Percentiles rank a stretch among this genome's conserved stretches.
These are phyloP conservation scores for Motacilla alba DNA, from an alignment of 2,113 vertebrate species.

Conservation along the genomic window DNA sequence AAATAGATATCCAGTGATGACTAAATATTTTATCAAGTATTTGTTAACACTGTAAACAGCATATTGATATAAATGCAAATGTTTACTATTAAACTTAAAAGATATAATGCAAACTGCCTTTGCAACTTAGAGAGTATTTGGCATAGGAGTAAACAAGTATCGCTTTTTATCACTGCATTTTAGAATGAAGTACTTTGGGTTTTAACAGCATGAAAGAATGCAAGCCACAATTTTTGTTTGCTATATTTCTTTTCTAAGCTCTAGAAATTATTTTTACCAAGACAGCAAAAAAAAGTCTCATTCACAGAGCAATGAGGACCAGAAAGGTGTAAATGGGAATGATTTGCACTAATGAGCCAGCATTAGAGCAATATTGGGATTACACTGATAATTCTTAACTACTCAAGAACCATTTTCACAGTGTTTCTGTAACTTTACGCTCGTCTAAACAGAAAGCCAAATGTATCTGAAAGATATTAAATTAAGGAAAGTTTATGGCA, in stretches of 20 bases:
- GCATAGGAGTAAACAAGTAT: neutral
- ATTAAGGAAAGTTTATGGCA: neutral
- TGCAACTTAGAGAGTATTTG: neutral
- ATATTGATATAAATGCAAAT: neutral
- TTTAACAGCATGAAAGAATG: neutral
- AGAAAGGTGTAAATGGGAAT: neutral
- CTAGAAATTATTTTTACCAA: neutral
- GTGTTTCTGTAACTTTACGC: neutral
- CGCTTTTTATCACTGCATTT: neutral
- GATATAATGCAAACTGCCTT: neutral
- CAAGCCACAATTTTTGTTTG: neutral
- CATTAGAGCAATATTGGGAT: neutral
- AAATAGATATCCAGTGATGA: neutral
- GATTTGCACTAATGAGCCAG: neutral
- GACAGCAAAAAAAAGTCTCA: neutral
- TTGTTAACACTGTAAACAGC: neutral
- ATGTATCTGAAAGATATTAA: neutral
- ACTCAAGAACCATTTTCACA: neutral
- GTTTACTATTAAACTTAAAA: neutral
- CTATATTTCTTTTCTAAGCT: neutral
- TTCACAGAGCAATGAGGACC: neutral
- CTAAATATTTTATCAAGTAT: neutral
- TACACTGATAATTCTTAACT: neutral
- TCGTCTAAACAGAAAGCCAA: neutral
- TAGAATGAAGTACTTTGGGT: neutral